A percentile compares a stretch with the other conserved stretches of the same genome.
phyloP scores from a whole-genome alignment of 2,888 invertebrate genomes.

The Caenorhabditis zanzibari region DNA sequence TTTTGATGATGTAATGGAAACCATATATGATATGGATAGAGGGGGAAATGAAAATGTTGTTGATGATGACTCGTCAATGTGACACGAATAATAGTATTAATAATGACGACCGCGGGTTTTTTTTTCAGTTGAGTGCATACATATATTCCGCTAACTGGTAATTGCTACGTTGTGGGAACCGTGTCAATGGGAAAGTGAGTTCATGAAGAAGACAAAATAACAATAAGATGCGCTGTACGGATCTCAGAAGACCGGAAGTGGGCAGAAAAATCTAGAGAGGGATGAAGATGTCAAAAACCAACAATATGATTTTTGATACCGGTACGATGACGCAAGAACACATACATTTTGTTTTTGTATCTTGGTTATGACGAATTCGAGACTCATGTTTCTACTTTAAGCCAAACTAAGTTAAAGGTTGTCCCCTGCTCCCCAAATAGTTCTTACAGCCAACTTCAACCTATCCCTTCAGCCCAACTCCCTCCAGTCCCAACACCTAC shows the following conservation, averaged over 20 bases:
- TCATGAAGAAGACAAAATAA: conserved; percentile 10
- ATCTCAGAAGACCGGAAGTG: background rate
- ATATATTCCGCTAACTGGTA: conserved; percentile 58
- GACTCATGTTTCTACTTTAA: too few species aligned
- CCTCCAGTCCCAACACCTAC: too few species aligned
- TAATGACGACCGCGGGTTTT: conserved; percentile 30
- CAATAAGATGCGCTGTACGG: conserved; percentile 31
- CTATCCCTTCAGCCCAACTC: too few species aligned
- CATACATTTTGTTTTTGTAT: too few species aligned
- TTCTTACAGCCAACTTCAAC: too few species aligned
- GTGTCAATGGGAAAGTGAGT: conserved; percentile 35
- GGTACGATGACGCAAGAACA: too few species aligned
- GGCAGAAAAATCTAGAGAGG: background rate
- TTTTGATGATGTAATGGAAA: background rate
- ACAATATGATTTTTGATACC: too few species aligned
- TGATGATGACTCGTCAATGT: conserved; percentile 25
- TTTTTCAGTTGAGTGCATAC: conserved; percentile 59
- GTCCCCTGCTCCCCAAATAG: too few species aligned
- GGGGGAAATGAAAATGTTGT: conserved; percentile 17
- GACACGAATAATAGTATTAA: conserved; percentile 46
- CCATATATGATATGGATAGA: conserved; percentile 17
- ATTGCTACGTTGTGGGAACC: conserved; percentile 54
- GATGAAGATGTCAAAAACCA: background rate
- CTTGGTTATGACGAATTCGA: too few species aligned
- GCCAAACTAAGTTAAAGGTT: too few species aligned